Evolutionary conservation across 92 coral and sea anemone genomes (phyloP), one percentile per base, ranked within the genome.

Genomic region (Meandrina meandrites): DNA sequence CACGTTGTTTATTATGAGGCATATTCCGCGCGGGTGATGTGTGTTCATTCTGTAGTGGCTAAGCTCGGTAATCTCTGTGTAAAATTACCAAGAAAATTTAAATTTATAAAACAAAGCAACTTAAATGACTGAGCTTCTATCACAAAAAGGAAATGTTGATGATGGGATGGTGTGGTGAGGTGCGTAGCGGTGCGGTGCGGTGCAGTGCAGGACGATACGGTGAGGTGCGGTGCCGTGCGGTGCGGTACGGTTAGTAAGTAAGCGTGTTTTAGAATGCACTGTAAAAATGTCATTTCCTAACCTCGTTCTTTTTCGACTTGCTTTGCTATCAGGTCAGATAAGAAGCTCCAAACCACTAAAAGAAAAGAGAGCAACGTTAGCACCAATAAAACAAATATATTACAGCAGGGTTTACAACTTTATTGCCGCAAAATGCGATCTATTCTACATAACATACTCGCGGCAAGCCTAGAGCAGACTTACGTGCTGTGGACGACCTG

Each of bases 1-100:
- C 1, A 27, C 28, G 75, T 82, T 82, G 34, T 82, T 82, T 69
- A 82, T 82, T 15, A 82, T 21, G 19, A 82, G 86, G 68, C 86
- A 82, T 16, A 82, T 45, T 82, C 86, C 78, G 12, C 64, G 48
- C 5, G 53, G 86, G 31, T 3, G 86, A 0, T 34, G 2, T 19
- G 50, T 31, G 78, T 53, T 31, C 47, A 67, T 27, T 21, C 28
- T 47, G 30, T 81, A 66, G 76, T 47, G n/a, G 66, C 76, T 17
- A 8, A 82, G 86, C n/a, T 70, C 18, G 8, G 86, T 74, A 21
- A 50, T 32, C 27, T 11, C 78, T 70, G 53, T 32, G 24, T 2
- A 16, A 53, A 18, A 17, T 48, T 50, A 40, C 1, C 9, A 13
- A 58, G 40, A n/a, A n/a, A n/a, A n/a, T n/a, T n/a, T n/a, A n/a